phyloP scores from a whole-genome alignment of 2,888 invertebrate genomes.

The Rhogogaster chlorosoma region DNA sequence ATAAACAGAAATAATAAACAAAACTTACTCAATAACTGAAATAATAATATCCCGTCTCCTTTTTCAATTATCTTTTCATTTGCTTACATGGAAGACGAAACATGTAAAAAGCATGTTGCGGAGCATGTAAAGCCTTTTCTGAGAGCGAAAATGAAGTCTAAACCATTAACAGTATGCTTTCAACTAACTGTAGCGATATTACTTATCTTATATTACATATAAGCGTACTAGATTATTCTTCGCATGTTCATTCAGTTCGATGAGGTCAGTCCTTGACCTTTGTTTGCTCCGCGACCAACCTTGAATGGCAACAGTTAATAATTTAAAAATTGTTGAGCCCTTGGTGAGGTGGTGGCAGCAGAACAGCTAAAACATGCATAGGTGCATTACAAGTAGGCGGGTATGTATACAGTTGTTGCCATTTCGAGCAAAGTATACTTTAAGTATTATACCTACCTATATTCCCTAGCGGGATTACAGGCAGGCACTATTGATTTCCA shows the following conservation, averaged over 20 bases:
- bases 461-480: conserved; percentile 6
- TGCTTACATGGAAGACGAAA: not conserved
- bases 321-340: not conserved
- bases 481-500: conserved; percentile 28
- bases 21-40: not conserved
- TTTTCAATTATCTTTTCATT: not conserved
- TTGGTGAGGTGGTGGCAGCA: not conserved
- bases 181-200: not conserved
- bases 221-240: not conserved
- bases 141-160: not conserved
- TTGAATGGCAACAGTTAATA: not conserved
- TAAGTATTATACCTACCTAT: not conserved
- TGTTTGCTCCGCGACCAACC: not conserved
- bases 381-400: not conserved
- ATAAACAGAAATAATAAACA: not conserved
- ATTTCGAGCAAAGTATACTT: not conserved
- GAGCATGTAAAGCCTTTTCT: not conserved
- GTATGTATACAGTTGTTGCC: not conserved
- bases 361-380: not conserved
- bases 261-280: conserved; percentile 11
- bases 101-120: too few species aligned
- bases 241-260: not conserved
- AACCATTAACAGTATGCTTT: not conserved
- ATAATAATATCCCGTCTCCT: not conserved
- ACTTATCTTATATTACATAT: not conserved